Conservation (phyloP, 2,113 vertebrate species). For the Eulacestoma nigropectus region DNA sequence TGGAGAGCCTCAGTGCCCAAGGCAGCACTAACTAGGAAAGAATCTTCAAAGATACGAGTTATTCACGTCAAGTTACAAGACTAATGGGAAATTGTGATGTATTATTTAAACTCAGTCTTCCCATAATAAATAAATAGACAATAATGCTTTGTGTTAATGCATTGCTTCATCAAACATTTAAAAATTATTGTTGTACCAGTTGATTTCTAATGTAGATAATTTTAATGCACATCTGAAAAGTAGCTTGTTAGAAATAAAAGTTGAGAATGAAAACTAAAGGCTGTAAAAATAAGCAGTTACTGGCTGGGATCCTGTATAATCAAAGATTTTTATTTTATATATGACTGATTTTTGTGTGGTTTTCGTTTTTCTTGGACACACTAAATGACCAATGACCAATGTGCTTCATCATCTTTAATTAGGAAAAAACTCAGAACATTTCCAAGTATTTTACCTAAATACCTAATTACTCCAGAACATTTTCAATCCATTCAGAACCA, state of each 20-base stretch:
- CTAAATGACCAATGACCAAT: not conserved
- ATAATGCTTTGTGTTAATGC: not conserved
- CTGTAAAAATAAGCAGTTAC: not conserved
- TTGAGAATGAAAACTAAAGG: not conserved
- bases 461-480: not conserved
- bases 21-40: not conserved
- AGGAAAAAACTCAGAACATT: not conserved
- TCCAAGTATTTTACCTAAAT: not conserved
- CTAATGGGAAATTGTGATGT: not conserved
- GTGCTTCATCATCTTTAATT: not conserved
- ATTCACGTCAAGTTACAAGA: not conserved
- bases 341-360: not conserved
- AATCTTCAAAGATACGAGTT: not conserved
- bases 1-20: not conserved
- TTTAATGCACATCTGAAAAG: not conserved
- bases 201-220: not conserved
- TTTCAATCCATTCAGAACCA: not conserved
- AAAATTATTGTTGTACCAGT: not conserved
- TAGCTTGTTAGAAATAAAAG: not conserved
- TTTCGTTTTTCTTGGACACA: not conserved
- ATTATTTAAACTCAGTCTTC: not conserved
- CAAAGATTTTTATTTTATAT: not conserved
- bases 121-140: not conserved
- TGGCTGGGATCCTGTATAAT: not conserved
- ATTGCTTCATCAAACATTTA: not conserved